phyloP scores from a whole-genome alignment of 2,888 invertebrate species.

The Chironomus tentans region DNA sequence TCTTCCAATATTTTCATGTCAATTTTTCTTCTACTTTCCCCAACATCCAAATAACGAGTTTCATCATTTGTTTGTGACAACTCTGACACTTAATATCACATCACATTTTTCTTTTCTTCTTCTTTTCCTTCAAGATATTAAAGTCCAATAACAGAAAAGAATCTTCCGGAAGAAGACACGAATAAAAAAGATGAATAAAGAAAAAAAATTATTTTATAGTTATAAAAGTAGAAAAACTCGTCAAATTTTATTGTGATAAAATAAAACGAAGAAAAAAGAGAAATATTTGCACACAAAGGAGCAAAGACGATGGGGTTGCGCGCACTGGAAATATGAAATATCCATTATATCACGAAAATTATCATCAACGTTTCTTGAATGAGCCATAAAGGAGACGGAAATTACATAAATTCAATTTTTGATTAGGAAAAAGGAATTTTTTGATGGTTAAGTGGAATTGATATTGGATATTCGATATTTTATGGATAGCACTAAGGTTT shows the following conservation, averaged over 20 bases:
- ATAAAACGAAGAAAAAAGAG: not conserved
- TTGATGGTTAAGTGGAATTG: too few relatives aligned
- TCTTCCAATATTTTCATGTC: too few relatives aligned
- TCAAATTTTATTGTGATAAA: constrained; percentile 26
- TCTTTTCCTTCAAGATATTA: not conserved
- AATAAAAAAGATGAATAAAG: not conserved
- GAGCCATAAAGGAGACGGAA: too few relatives aligned
- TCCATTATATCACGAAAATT: not conserved
- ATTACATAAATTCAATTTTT: too few relatives aligned
- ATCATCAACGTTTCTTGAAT: not conserved
- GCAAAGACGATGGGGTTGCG: not conserved
- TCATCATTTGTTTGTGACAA: too few relatives aligned
- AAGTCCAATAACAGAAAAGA: not conserved
- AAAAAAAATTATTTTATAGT: constrained; percentile 1
- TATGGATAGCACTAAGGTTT: too few relatives aligned
- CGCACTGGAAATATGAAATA: not conserved
- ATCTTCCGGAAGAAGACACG: not conserved
- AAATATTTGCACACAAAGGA: not conserved
- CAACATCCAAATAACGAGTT: too few relatives aligned
- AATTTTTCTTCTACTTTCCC: too few relatives aligned
- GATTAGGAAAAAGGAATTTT: too few relatives aligned
- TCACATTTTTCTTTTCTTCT: too few relatives aligned
- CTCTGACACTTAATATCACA: too few relatives aligned
- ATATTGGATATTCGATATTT: too few relatives aligned
- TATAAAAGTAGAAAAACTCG: constrained; percentile 12